phyloP scores from a whole-genome alignment of 2,888 invertebrate species.

The Desoria tigrina region DNA sequence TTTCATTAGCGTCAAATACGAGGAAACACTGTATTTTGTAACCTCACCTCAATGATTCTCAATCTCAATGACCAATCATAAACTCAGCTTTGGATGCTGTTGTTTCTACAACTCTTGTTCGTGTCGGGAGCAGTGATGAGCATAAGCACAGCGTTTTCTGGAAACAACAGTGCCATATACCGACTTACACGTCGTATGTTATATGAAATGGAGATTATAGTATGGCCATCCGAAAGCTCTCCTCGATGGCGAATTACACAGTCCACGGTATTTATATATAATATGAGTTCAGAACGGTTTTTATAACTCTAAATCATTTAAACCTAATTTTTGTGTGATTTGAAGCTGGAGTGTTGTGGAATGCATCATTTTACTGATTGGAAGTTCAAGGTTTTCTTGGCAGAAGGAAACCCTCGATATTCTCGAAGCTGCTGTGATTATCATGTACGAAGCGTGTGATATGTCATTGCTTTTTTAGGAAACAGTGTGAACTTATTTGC shows the following conservation, averaged over 20 bases:
- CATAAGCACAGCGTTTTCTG: neutral
- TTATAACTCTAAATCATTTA: neutral
- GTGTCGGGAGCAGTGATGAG: neutral
- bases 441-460: too few species aligned
- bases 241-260: constrained; percentile 26
- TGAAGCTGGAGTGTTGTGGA: constrained; percentile 25
- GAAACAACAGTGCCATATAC: neutral
- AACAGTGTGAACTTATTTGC: neutral
- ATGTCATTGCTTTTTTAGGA: neutral
- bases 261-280: constrained; percentile 5
- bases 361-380: constrained; percentile 20
- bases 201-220: constrained; percentile 1
- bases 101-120: neutral
- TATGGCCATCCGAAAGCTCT: neutral
- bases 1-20: too few species aligned
- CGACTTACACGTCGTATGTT: constrained; percentile 14
- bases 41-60: too few species aligned
- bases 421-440: constrained; percentile 31
- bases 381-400: constrained; percentile 10
- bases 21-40: too few species aligned
- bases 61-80: too few species aligned
- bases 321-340: constrained; percentile 6
- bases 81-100: neutral
- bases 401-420: constrained; percentile 16
- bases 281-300: neutral